Base-by-base conservation (phyloP, 2,888 invertebrate species). In the Polyploca ridens region DNA sequence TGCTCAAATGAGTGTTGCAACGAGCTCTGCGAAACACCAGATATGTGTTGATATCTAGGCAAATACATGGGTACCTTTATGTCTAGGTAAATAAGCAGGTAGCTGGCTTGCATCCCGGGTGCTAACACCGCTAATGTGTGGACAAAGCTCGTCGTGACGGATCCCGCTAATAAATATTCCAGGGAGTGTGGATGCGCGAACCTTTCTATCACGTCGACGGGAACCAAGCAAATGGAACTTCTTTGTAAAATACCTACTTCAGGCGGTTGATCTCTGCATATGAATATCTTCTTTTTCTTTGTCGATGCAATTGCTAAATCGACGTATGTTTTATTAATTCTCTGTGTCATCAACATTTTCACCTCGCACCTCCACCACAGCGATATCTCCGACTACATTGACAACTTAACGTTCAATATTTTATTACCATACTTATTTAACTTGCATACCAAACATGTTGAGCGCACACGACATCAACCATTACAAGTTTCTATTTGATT, bases 401-500 rank as follows among this genome's bases (percentile, higher is more conserved):
- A 89, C 90, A 88, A 83, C 87, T 86, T 87, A 85, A 88, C 87
- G 89, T 89, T 85, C 89, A 90, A 90, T 90, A 91, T 91, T 92
- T 91, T 93, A 93, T 90, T 89, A 88, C 90, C 84, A 78, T 71
- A 79, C 82, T 76, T 88, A 87, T 93, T 93, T 91, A 89, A 85
- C 85, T 87, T 86, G 87, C 83, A 89, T 89, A 87, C 87, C 86
- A 89, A 90, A 91, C 93, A 89, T 84, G 87, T 85, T 82, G 79
- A 84, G 82, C 82, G 87, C 83, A 86, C 81, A 89, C 84, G 89
- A 90, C 90, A 91, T 92, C 90, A 90, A 90, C 90, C 90, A 93
- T 92, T 92, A 89, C 93, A 90, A 89, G 93, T 93, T 93, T 94
- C 94, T 93, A 94, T 93, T 94, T 93, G 93, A 91, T 93, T 92